Evolutionary conservation across 1,140 invertebrate genomes (phyloP).

Genomic region (Pachypsylla venusta): DNA sequence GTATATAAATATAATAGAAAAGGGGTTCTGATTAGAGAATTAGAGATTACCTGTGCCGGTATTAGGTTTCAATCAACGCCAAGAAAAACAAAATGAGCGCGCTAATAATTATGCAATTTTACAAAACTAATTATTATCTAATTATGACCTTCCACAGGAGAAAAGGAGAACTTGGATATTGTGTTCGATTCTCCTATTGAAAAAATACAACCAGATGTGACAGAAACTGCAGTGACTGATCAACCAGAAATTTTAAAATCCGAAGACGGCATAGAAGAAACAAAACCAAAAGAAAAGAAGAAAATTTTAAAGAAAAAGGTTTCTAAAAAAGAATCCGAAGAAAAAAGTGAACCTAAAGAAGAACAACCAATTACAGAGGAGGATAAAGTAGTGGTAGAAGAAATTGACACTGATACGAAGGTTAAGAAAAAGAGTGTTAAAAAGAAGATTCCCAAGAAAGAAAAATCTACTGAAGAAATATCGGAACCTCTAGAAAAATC

Average conservation of each 20-base stretch:
- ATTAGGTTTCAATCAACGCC: too few relatives aligned
- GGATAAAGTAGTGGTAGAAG: slow-evolving; percentile 18
- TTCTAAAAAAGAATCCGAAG: background rate
- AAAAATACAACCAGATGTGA: too few relatives aligned
- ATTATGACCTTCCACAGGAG: background rate
- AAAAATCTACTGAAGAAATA: background rate
- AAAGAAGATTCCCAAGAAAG: slow-evolving; percentile 27
- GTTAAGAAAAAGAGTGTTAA: slow-evolving; percentile 25
- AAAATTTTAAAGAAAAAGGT: background rate
- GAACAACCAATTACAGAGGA: background rate
- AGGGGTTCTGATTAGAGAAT: too few relatives aligned
- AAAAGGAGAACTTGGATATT: background rate
- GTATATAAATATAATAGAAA: too few relatives aligned
- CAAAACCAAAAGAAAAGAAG: background rate
- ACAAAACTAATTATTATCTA: too few relatives aligned
- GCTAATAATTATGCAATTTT: too few relatives aligned
- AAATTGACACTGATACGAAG: slow-evolving; percentile 12
- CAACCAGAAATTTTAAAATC: background rate
- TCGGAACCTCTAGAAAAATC: background rate
- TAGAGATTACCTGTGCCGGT: too few relatives aligned
- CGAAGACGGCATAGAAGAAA: background rate
- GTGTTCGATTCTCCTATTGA: too few relatives aligned
- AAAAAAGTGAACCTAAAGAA: background rate
- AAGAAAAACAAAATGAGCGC: too few relatives aligned
- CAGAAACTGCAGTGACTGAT: too few relatives aligned